phyloP scores from a whole-genome alignment of 2,113 vertebrate genomes.

The Prolemur simus region DNA sequence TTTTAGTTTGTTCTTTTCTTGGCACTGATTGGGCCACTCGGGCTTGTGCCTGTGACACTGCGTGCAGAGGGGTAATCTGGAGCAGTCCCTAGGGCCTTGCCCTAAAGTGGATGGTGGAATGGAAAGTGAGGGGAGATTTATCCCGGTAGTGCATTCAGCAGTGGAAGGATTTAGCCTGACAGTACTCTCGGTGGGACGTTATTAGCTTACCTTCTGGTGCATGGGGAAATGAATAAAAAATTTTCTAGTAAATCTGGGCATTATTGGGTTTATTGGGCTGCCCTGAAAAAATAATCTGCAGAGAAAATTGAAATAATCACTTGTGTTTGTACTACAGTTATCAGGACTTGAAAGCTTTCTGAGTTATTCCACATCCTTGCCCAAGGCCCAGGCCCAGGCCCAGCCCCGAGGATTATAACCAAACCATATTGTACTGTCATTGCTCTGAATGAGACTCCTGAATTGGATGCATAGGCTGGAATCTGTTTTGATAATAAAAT shows the following conservation, averaged over 20 bases:
- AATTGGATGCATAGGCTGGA: not conserved
- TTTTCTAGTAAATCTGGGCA: slow-evolving; percentile 74
- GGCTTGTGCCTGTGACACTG: slow-evolving; percentile 83
- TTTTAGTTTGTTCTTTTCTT: slow-evolving; percentile 88
- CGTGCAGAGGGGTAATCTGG: slow-evolving; percentile 80
- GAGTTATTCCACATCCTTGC: not conserved
- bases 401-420: not conserved
- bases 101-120: slow-evolving; percentile 79
- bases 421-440: not conserved
- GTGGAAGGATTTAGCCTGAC: slow-evolving; percentile 75
- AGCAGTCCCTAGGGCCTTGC: slow-evolving; percentile 80
- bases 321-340: slow-evolving; percentile 54
- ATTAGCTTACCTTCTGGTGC: slow-evolving; percentile 80
- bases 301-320: slow-evolving; percentile 74
- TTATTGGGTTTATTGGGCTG: slow-evolving; percentile 76
- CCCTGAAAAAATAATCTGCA: slow-evolving; percentile 71
- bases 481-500: slow-evolving; percentile 10
- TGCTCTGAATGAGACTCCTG: not conserved
- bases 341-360: slow-evolving; percentile 45
- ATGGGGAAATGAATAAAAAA: slow-evolving; percentile 75
- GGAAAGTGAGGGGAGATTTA: slow-evolving; percentile 79
- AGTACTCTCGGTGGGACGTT: slow-evolving; percentile 68
- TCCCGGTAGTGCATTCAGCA: slow-evolving; percentile 63
- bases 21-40: slow-evolving; percentile 77
- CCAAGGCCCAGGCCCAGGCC: not conserved